phyloP scores from a whole-genome alignment of 2,888 invertebrate species.

The Phortica magna region DNA sequence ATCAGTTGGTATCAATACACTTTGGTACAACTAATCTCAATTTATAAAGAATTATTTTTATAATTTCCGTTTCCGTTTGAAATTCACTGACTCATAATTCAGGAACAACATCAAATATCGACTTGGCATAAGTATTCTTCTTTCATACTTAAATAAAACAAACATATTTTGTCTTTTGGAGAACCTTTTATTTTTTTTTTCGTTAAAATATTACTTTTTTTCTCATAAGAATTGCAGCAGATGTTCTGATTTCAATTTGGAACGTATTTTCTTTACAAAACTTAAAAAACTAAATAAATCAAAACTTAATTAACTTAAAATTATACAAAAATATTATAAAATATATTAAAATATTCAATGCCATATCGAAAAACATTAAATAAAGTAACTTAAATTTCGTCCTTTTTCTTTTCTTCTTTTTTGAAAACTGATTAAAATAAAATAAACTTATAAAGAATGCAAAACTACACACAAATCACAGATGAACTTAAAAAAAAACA shows the following conservation, averaged over 20 bases:
- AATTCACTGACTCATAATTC: no score
- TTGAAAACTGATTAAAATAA: not conserved
- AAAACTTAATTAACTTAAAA: constrained; percentile 48
- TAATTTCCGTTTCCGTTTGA: no score
- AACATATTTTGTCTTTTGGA: constrained; percentile 5
- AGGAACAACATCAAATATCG: no score
- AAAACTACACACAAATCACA: constrained; percentile 63
- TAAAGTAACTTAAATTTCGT: constrained; percentile 29
- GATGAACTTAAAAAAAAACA: constrained; percentile 69
- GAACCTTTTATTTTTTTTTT: constrained; percentile 31
- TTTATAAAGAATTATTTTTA: no score
- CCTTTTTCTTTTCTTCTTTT: constrained; percentile 20
- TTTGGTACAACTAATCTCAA: no score
- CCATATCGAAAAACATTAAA: constrained; percentile 31
- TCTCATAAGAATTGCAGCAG: constrained; percentile 37
- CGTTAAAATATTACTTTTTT: not conserved
- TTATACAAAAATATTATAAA: constrained; percentile 56
- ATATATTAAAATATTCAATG: constrained; percentile 52
- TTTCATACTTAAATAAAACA: constrained; percentile 17
- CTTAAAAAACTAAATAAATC: constrained; percentile 49
- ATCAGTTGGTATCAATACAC: no score
- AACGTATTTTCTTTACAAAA: constrained; percentile 14
- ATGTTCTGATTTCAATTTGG: constrained; percentile 14
- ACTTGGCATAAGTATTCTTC: no score
- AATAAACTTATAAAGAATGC: constrained; percentile 55